A percentile compares a stretch with the other conserved stretches of the same genome.
phyloP scores from a whole-genome alignment of 2,888 invertebrate species.

The Chloroclystis v-ata region DNA sequence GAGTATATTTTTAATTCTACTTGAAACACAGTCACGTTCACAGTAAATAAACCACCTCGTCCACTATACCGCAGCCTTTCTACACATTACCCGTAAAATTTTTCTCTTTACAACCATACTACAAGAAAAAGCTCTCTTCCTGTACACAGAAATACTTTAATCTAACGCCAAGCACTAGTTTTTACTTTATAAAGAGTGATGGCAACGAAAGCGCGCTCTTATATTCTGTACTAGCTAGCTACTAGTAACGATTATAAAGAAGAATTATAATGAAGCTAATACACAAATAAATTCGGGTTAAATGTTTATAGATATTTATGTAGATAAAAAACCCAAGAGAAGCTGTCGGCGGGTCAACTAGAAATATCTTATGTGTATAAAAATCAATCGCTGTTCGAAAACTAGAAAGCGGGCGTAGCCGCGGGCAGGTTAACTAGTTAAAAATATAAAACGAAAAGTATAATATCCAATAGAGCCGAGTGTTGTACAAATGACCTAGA shows the following conservation, averaged over 20 bases:
- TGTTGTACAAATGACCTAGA: background rate
- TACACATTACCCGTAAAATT: slow-evolving; percentile 55
- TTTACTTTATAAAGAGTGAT: slow-evolving; percentile 14
- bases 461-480: too few relatives aligned
- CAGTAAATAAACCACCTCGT: slow-evolving; percentile 56
- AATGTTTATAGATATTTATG: too few relatives aligned
- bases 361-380: too few relatives aligned
- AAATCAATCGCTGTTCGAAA: too few relatives aligned
- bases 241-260: too few relatives aligned
- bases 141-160: slow-evolving; percentile 43
- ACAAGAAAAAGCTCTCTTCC: slow-evolving; percentile 68
- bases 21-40: slow-evolving; percentile 58
- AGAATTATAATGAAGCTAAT: too few relatives aligned
- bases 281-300: too few relatives aligned
- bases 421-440: too few relatives aligned
- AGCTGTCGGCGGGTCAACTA: too few relatives aligned
- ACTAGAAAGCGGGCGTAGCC: too few relatives aligned
- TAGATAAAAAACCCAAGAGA: too few relatives aligned
- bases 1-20: slow-evolving; percentile 23
- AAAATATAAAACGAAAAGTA: too few relatives aligned
- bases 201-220: slow-evolving; percentile 1
- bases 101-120: slow-evolving; percentile 60
- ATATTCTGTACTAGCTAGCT: background rate
- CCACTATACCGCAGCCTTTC: slow-evolving; percentile 22
- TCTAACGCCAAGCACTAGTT: slow-evolving; percentile 42